These are phyloP conservation scores for Actias luna DNA, from an alignment of 2,888 invertebrate genomes.

Conservation along the genomic window DNA sequence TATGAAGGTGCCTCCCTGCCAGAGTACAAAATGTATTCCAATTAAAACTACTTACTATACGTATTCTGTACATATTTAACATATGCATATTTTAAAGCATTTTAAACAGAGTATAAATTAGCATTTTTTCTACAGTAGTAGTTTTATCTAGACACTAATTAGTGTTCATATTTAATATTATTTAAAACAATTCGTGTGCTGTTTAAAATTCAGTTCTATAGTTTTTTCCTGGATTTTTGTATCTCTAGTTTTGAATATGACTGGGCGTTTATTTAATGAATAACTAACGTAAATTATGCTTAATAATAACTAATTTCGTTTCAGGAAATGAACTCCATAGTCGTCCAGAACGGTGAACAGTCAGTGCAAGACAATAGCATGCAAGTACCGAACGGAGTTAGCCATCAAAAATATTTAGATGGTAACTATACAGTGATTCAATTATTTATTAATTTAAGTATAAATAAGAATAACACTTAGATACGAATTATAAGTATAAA, in stretches of 20 bases:
- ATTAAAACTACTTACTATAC: no score
- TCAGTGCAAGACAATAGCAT: constrained; percentile 56
- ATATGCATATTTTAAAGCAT: no score
- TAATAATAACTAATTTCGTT: constrained; percentile 10
- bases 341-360: constrained; percentile 62
- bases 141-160: no score
- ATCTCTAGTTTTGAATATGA: background rate
- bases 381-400: constrained; percentile 61
- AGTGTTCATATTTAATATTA: no score
- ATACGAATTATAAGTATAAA: background rate
- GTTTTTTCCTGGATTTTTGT: background rate
- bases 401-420: constrained; percentile 52
- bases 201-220: no score
- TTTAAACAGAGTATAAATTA: no score
- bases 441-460: background rate
- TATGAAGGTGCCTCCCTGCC: no score
- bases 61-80: no score
- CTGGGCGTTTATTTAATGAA: background rate
- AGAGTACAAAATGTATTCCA: no score
- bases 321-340: constrained; percentile 52
- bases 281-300: background rate
- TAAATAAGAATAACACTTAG: no score
- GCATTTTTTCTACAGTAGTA: no score
- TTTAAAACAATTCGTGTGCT: no score
- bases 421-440: constrained; percentile 43